Conservation (phyloP, 2,113 vertebrate species). For the Tenrec ecaudatus region DNA sequence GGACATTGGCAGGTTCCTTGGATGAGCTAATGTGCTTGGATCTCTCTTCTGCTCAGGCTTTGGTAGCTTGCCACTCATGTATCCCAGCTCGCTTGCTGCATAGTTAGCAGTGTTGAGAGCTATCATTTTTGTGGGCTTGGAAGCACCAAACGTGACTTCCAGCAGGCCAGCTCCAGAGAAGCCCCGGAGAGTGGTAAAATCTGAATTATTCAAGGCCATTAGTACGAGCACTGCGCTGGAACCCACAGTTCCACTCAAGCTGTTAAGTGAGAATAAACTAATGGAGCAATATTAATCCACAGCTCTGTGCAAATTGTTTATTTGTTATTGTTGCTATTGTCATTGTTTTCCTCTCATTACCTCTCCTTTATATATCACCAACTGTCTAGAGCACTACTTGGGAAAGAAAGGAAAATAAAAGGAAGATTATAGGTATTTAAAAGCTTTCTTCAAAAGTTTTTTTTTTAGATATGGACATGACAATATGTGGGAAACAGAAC, state of each 20-base stretch:
- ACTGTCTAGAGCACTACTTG: constrained; percentile 72
- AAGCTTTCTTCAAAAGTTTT: constrained; percentile 57
- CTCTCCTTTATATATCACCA: constrained; percentile 79
- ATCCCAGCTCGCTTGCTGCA: constrained; percentile 56
- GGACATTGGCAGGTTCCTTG: constrained; percentile 30
- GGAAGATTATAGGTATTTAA: constrained; percentile 65
- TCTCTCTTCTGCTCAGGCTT: constrained; percentile 44
- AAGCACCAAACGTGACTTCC: constrained; percentile 79
- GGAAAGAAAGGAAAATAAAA: constrained; percentile 72
- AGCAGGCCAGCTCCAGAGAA: constrained; percentile 78
- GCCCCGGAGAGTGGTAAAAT: constrained; percentile 84
- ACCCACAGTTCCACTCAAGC: constrained; percentile 80
- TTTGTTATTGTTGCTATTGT: constrained; percentile 62
- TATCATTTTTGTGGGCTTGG: constrained; percentile 72
- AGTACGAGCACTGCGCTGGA: constrained; percentile 80
- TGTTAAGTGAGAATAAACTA: constrained; percentile 81
- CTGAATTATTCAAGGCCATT: constrained; percentile 87
- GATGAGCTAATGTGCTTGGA: background rate
- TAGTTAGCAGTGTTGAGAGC: constrained; percentile 63
- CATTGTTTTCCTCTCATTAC: constrained; percentile 20
- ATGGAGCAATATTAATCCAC: constrained; percentile 80
- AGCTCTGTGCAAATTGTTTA: constrained; percentile 67
- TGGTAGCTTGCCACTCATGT: constrained; percentile 58
- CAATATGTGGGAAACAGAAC: constrained; percentile 50
- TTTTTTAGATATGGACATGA: constrained; percentile 21